These are phyloP conservation scores for Ascaphus truei DNA, from an alignment of 2,113 vertebrate species.

Conservation along the genomic window DNA sequence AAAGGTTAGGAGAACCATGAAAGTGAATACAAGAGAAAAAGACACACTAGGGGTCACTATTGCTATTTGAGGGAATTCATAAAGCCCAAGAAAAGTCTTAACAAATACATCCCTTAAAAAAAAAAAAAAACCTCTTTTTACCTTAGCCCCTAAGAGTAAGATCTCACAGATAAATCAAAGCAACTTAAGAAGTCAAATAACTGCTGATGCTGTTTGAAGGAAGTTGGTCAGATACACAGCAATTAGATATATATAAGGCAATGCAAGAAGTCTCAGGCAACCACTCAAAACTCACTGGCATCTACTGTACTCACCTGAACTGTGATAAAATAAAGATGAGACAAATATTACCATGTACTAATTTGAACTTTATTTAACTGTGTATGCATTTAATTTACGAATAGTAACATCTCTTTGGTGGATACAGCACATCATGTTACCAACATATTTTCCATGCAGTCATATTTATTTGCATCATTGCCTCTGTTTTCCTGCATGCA, in stretches of 20 bases:
- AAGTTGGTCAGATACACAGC: slow-evolving; percentile 11
- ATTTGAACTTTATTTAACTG: too few relatives aligned
- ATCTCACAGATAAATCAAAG: slow-evolving; percentile 31
- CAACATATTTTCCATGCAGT: too few relatives aligned
- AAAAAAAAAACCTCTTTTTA: slow-evolving; percentile 11
- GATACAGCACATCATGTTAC: too few relatives aligned
- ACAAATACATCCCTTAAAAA: slow-evolving; percentile 6
- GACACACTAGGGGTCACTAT: slow-evolving; percentile 77
- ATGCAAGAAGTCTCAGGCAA: not conserved
- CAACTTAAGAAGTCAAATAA: slow-evolving; percentile 6
- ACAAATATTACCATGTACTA: too few relatives aligned
- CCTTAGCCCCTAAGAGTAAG: not conserved
- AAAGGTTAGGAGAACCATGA: slow-evolving; percentile 51
- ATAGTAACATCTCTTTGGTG: too few relatives aligned
- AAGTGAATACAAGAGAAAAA: slow-evolving; percentile 46
- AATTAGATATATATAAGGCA: slow-evolving; percentile 4
- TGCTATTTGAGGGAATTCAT: slow-evolving; percentile 59
- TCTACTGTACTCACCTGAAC: not conserved
- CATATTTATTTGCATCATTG: too few relatives aligned
- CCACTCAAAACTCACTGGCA: not conserved
- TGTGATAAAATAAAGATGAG: not conserved
- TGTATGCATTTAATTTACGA: too few relatives aligned
- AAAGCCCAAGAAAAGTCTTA: slow-evolving; percentile 33
- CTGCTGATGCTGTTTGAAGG: slow-evolving; percentile 4
- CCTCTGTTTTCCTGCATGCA: too few relatives aligned